These are phyloP conservation scores for Apis dorsata DNA, from an alignment of 1,140 invertebrate species.

Conservation along the genomic window DNA sequence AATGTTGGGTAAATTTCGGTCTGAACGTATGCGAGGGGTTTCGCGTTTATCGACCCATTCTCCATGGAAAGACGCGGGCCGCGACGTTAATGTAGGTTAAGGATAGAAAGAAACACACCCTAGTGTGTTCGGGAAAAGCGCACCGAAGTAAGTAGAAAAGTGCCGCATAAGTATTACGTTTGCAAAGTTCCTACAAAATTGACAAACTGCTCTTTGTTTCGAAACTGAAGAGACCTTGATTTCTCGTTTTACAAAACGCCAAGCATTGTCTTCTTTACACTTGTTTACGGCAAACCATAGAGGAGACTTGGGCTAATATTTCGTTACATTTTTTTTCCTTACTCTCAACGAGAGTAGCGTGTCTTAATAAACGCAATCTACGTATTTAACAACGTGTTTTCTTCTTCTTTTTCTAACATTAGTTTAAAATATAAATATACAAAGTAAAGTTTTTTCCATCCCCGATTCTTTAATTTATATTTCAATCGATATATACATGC, in stretches of 20 bases:
- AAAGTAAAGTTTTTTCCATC: too few species aligned
- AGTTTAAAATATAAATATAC: too few species aligned
- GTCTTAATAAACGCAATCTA: not conserved
- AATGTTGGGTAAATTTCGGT: constrained; percentile 59
- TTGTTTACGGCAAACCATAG: constrained; percentile 8
- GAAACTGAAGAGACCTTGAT: constrained; percentile 30
- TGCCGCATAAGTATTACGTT: constrained; percentile 50
- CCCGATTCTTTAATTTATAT: too few species aligned
- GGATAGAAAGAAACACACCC: constrained; percentile 59
- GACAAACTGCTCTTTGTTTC: constrained; percentile 55
- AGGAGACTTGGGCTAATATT: constrained; percentile 22
- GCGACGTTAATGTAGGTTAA: constrained; percentile 65
- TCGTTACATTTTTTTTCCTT: not conserved
- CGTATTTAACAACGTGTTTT: not conserved
- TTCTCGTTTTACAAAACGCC: constrained; percentile 28
- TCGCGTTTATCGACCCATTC: constrained; percentile 64
- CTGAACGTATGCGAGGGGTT: constrained; percentile 58
- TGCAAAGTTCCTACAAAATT: constrained; percentile 42
- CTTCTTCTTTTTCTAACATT: not conserved
- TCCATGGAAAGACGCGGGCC: constrained; percentile 44
- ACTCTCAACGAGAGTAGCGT: not conserved
- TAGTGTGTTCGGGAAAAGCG: constrained; percentile 44
- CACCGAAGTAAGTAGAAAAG: constrained; percentile 23
- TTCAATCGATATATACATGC: too few species aligned
- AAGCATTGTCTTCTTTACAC: constrained; percentile 24